A percentile compares a stretch with the other conserved stretches of the same genome.
Evolutionary conservation across 2,888 invertebrate genomes (phyloP).

Genomic region (Synanthedon andrenaeformis): DNA sequence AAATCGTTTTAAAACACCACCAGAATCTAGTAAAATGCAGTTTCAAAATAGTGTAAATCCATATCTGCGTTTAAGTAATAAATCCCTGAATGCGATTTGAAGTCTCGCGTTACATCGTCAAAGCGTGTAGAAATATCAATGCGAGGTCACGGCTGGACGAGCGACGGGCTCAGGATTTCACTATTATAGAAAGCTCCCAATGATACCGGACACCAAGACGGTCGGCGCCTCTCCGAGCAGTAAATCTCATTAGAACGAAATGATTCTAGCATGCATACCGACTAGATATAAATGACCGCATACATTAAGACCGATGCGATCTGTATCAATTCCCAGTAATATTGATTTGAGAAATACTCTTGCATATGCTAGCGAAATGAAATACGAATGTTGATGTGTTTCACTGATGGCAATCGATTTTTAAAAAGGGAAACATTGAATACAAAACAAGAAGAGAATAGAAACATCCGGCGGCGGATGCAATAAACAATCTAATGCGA

Average conservation of each 20-base stretch:
- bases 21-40: no score
- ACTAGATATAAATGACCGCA: slow-evolving; percentile 6
- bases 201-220: slow-evolving; percentile 34
- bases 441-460: slow-evolving; percentile 20
- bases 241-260: slow-evolving; percentile 38
- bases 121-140: slow-evolving; percentile 15
- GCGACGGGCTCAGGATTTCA: slow-evolving; percentile 19
- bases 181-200: slow-evolving; percentile 38
- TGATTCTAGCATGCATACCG: slow-evolving; percentile 30
- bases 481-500: slow-evolving; percentile 54
- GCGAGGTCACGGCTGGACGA: slow-evolving; percentile 34
- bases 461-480: slow-evolving; percentile 49
- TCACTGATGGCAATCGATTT: no score
- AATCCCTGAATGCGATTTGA: slow-evolving; percentile 8
- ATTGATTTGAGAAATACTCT: no score
- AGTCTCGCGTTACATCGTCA: slow-evolving; percentile 7
- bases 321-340: no score
- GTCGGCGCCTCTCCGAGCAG: slow-evolving; percentile 26
- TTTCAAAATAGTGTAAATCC: neutral
- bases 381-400: no score
- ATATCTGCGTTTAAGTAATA: slow-evolving; percentile 2
- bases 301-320: neutral
- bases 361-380: no score
- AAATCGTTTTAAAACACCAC: no score
- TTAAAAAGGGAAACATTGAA: no score